Evolutionary conservation across 1,140 invertebrate genomes (phyloP).

Genomic region (Macrobrachium rosenbergii): DNA sequence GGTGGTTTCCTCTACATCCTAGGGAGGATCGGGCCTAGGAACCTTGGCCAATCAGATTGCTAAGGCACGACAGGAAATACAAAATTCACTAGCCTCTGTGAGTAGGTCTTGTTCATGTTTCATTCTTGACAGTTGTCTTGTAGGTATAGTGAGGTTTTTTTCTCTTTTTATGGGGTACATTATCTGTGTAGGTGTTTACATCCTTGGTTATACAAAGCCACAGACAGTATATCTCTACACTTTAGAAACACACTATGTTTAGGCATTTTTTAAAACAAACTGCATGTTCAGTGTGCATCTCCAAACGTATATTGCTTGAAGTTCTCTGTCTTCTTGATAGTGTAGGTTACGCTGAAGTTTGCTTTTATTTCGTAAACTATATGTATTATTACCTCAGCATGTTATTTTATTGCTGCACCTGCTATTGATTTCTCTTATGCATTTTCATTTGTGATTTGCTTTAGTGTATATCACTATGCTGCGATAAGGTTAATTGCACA

Average conservation of each 20-base stretch:
- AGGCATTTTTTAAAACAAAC: too few relatives aligned
- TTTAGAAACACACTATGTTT: too few relatives aligned
- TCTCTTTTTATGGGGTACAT: constrained; percentile 7
- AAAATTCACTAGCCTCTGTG: constrained; percentile 63
- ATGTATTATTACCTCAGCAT: background rate
- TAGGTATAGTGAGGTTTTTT: constrained; percentile 17
- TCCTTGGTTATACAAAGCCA: too few relatives aligned
- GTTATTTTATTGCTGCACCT: background rate
- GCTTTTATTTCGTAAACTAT: too few relatives aligned
- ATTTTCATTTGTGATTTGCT: background rate
- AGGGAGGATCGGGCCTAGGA: constrained; percentile 58
- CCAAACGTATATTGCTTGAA: too few relatives aligned
- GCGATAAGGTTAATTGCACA: too few relatives aligned
- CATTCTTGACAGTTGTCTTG: background rate
- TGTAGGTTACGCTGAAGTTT: too few relatives aligned
- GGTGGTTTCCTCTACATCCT: constrained; percentile 39
- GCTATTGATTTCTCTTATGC: background rate
- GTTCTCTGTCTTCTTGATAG: too few relatives aligned
- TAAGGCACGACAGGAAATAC: constrained; percentile 62
- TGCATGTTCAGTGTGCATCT: too few relatives aligned
- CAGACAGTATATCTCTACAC: too few relatives aligned
- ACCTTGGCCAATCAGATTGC: constrained; percentile 63
- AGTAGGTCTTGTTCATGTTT: constrained; percentile 41
- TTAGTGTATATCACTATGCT: background rate
- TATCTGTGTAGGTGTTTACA: too few relatives aligned